phyloP scores from a whole-genome alignment of 64 coral and sea anemone genomes.

The Trachythela sp. region DNA sequence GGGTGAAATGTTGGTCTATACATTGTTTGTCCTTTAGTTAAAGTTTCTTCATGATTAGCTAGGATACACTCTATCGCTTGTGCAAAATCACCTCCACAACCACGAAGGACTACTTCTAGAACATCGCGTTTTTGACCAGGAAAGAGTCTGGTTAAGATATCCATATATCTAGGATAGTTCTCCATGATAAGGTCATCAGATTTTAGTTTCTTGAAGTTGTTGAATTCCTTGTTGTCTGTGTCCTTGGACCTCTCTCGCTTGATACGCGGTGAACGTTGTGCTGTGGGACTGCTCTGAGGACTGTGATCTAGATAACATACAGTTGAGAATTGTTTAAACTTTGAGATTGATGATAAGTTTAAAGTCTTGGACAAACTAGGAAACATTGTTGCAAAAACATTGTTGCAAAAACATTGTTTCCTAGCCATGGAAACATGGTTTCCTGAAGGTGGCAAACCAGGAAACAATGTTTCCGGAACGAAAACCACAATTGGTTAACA shows the following conservation, averaged over 20 bases:
- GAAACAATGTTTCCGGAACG: too few species aligned
- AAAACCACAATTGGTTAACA: too few species aligned
- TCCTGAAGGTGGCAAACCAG: too few species aligned
- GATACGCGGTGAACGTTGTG: background rate
- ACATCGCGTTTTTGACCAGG: constrained; percentile 89
- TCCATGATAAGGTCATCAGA: background rate
- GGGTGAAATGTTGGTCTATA: constrained; percentile 38
- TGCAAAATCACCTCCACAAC: constrained; percentile 83
- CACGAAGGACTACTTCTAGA: constrained; percentile 76
- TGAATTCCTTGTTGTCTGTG: background rate
- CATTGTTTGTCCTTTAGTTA: constrained; percentile 54
- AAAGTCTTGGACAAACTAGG: too few species aligned
- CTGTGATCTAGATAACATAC: background rate
- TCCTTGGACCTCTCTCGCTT: background rate
- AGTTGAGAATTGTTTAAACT: too few species aligned
- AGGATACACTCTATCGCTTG: constrained; percentile 92
- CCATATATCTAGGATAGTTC: constrained; percentile 67
- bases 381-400: too few species aligned
- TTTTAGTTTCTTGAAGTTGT: background rate
- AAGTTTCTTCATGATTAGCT: constrained; percentile 79
- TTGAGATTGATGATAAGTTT: too few species aligned
- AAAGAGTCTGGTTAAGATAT: constrained; percentile 74
- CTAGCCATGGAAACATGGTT: too few species aligned
- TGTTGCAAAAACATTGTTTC: too few species aligned
- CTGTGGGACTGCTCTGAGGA: background rate